These are phyloP conservation scores for Palaemon carinicauda DNA, from an alignment of 1,140 invertebrate genomes.

Conservation along the genomic window DNA sequence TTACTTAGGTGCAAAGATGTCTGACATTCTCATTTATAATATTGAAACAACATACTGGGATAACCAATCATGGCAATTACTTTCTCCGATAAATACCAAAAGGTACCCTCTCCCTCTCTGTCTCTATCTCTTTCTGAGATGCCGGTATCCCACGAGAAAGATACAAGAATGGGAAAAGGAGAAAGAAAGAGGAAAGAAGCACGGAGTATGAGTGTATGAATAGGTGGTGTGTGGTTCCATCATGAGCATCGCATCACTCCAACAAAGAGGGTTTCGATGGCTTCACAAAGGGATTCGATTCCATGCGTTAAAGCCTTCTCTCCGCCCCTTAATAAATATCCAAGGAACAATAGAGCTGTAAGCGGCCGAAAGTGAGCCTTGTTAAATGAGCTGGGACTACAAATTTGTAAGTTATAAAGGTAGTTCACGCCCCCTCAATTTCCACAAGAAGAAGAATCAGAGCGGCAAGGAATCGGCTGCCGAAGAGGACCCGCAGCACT, in stretches of 20 bases:
- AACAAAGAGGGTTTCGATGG: neutral
- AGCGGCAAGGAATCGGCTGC: neutral
- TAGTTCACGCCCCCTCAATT: conserved; percentile 34
- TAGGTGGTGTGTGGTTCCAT: neutral
- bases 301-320: neutral
- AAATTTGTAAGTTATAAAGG: conserved; percentile 49
- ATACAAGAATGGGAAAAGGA: neutral
- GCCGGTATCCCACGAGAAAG: too few relatives aligned
- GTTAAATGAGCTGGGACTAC: conserved; percentile 40
- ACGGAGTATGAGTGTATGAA: neutral
- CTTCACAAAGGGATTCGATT: conserved; percentile 39
- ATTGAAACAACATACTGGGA: too few relatives aligned
- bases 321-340: conserved; percentile 44
- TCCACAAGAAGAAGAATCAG: neutral
- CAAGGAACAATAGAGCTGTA: conserved; percentile 49
- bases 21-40: too few relatives aligned
- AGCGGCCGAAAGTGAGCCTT: neutral
- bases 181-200: neutral
- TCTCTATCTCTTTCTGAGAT: too few relatives aligned
- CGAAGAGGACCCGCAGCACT: too few relatives aligned
- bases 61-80: too few relatives aligned
- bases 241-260: conserved; percentile 28
- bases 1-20: too few relatives aligned
- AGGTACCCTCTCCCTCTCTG: too few relatives aligned
- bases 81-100: too few relatives aligned